Base-by-base conservation (phyloP, 2,888 invertebrate species). In the Antheraea yamamai region DNA sequence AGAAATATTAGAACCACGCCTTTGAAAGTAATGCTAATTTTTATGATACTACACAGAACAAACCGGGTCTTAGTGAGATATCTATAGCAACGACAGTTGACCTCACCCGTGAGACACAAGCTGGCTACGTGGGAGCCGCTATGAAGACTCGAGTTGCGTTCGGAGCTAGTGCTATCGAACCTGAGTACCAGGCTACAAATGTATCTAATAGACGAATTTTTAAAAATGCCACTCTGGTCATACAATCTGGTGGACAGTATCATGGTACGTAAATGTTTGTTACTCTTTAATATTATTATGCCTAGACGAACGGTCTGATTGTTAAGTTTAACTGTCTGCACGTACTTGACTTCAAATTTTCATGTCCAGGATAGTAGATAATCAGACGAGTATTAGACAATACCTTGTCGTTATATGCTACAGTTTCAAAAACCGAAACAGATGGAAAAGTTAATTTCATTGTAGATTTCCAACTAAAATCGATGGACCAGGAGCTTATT, bases 231-330 rank as follows among this genome's bases (percentile, higher is more conserved):
- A 96, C 99, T 0, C 96, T 99, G 77, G 96, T 99, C 51, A 96
- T 99, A 81, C 99, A 99, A 86, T 99, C 99, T 1, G 99, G 99
- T 23, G 99, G 98, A 74, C 99, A 99, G 89, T 99, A 99, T 91
- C 96, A 96, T 78, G 97, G 97, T 97, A 79, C 84, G 78, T 61
- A 73, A 26, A 58, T 55, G 47, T 47, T 66, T 30, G 16, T 39
- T 58, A 26, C 18, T 73, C 10, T 52, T 20, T 58, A 20, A 71
- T 18, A 47, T 47, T 12, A 7, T 47, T 47, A 47, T 47, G 47
- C 12, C 47, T 47, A 12, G 12, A 12, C 47, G 10, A 12, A 55
- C 55, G 2, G 16, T 3, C 1, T 61, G 61, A 61, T 8, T 61
- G 23, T n/a, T 4, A 61, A 23, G 10, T 47, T 0, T 47, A 47